Evolutionary conservation across 2,888 invertebrate genomes (phyloP).

Genomic region (Ophonus ardosiacus): DNA sequence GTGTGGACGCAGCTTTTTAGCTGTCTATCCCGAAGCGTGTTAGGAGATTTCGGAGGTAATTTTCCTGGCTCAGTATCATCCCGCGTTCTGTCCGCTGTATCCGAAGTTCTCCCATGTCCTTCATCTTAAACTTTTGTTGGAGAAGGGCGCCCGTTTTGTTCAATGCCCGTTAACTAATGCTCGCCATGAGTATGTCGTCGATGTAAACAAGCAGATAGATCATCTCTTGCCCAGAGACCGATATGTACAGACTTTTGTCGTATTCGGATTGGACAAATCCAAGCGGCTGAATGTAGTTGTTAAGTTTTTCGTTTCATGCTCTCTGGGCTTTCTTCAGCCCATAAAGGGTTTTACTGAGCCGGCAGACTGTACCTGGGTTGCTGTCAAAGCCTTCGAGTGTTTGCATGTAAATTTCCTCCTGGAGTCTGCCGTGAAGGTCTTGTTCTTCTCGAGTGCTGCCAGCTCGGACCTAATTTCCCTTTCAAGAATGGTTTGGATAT

Average conservation of each 20-base stretch:
- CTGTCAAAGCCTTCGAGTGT: conserved; percentile 22
- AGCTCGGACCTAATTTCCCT: too few relatives aligned
- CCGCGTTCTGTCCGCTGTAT: conserved; percentile 34
- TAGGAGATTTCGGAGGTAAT: conserved; percentile 65
- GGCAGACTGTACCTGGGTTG: conserved; percentile 57
- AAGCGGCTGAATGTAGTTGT: conserved; percentile 31
- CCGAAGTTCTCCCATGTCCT: conserved; percentile 64
- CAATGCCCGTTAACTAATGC: conserved; percentile 59
- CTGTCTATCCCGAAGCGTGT: conserved; percentile 67
- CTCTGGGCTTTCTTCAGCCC: conserved; percentile 65
- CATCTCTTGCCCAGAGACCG: not conserved
- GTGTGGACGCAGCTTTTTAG: conserved; percentile 66
- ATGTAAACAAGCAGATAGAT: conserved; percentile 57
- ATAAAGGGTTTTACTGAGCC: conserved; percentile 61
- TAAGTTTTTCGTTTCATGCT: conserved; percentile 61
- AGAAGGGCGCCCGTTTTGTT: conserved; percentile 62
- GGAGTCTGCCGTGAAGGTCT: conserved; percentile 56
- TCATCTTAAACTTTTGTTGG: conserved; percentile 66
- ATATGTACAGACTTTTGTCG: conserved; percentile 58
- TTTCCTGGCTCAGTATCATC: conserved; percentile 66
- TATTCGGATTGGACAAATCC: conserved; percentile 51
- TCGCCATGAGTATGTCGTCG: conserved; percentile 56
- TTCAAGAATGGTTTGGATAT: too few relatives aligned
- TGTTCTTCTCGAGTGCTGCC: too few relatives aligned
- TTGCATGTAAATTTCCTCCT: conserved; percentile 60